These are phyloP conservation scores for Clamator glandarius DNA, from an alignment of 2,797 vertebrate species.

Conservation along the genomic window DNA sequence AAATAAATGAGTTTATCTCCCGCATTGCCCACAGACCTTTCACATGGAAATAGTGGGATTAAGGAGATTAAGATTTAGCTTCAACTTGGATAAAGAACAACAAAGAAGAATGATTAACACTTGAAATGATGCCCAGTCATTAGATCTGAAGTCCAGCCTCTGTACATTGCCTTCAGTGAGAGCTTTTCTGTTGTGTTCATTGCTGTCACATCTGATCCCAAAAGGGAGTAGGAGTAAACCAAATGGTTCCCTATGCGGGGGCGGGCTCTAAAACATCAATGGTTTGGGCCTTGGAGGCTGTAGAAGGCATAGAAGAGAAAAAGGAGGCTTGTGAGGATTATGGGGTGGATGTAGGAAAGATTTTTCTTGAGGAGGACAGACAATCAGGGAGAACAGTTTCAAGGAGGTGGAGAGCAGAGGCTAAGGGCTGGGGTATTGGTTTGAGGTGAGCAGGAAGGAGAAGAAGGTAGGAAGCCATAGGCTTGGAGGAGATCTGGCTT, in stretches of 20 bases:
- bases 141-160: slow-evolving; percentile 30
- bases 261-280: background rate
- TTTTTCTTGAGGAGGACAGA: background rate
- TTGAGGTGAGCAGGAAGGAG: background rate
- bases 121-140: slow-evolving; percentile 57
- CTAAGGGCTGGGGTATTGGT: background rate
- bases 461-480: background rate
- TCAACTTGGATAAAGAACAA: slow-evolving; percentile 65
- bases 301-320: background rate
- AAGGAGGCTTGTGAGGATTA: background rate
- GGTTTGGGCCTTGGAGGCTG: background rate
- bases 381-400: background rate
- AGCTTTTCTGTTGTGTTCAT: slow-evolving; percentile 34
- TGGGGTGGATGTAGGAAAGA: background rate
- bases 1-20: slow-evolving; percentile 64
- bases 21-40: slow-evolving; percentile 50
- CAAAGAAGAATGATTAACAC: slow-evolving; percentile 62
- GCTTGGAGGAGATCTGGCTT: background rate
- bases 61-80: slow-evolving; percentile 65
- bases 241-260: background rate
- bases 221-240: background rate
- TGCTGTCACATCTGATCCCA: slow-evolving; percentile 38
- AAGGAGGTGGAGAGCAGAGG: background rate
- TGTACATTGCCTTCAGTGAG: background rate
- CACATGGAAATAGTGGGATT: slow-evolving; percentile 65